Base-by-base conservation (phyloP, 2,888 invertebrate species). In the Agrochola lychnidis region DNA sequence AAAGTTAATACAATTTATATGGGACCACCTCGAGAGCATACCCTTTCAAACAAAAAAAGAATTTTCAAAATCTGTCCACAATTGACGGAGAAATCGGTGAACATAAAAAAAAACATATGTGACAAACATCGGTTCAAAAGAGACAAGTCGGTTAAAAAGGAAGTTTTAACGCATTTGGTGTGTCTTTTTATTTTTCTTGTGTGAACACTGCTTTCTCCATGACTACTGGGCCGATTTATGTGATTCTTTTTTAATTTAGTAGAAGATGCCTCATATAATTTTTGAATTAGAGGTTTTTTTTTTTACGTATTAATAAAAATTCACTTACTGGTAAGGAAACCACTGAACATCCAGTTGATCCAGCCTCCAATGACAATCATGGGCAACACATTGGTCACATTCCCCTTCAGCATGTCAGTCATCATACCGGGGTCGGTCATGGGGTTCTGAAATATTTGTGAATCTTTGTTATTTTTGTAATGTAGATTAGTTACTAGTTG, bases 281-380 rank as follows among this genome's bases (percentile, higher is more conserved):
- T n/a, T n/a, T n/a, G 22, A 30, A 30, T 30, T 30, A 30, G 2
- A 1, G 30, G n/a, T n/a, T 30, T 30, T 30, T 36, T 36, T 36
- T 36, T 56, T 56, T 56, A n/a, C n/a, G n/a, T 12, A 4, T 10
- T 56, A n/a, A 12, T 14, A 14, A n/a, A 73, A 71, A 68, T 68
- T 94, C 16, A 73, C 97, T 95, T 96, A 98, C 98, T 99, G n/a
- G 99, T 99, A 57, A 99, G 98, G 92, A 99, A 99, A 72, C 99
- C 99, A 66, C 99, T 99, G 95, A 99, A 99, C 97, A 99, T 99
- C 99, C 99, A 99, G 94, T 99, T 99, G 90, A 99, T 99, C 99
- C 99, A 99, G 19, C 99, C 99, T 90, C 99, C 99, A 88, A 99
- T 99, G 6, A 99, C 98, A 84, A 99, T 99, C 99, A 99, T 99